Evolutionary conservation across 2,888 invertebrate genomes (phyloP).

Genomic region (Oasisia sp.): DNA sequence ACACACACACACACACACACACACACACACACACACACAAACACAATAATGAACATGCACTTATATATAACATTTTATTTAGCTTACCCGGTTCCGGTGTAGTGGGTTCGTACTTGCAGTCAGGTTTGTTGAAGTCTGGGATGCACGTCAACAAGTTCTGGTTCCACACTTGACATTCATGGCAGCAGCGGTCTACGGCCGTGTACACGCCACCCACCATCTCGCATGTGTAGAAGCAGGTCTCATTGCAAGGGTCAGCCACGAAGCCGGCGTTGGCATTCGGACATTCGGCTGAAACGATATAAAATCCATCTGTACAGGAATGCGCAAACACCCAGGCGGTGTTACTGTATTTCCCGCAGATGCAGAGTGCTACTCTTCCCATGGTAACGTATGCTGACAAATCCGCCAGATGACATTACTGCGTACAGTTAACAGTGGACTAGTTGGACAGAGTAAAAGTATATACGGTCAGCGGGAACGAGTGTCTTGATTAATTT

Average conservation of each 20-base stretch:
- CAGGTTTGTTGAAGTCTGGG: not conserved
- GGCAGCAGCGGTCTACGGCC: not conserved
- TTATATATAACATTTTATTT: no score
- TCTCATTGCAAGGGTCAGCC: conserved; percentile 17
- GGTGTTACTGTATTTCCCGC: not conserved
- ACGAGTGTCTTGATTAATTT: no score
- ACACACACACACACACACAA: no score
- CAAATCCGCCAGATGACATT: no score
- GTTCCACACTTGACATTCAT: not conserved
- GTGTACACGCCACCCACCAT: not conserved
- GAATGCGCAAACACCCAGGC: not conserved
- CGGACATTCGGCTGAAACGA: not conserved
- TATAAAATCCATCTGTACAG: not conserved
- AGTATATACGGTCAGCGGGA: no score
- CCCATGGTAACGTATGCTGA: not conserved
- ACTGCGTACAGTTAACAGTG: no score
- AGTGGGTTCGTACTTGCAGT: not conserved
- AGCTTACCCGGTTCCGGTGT: not conserved
- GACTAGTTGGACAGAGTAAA: no score
- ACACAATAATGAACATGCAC: no score
- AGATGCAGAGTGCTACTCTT: no score
- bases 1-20: no score
- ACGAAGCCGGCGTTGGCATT: not conserved
- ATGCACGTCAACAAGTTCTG: not conserved
- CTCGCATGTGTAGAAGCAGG: conserved; percentile 21